These are phyloP conservation scores for Arenicola marina DNA, from an alignment of 2,888 invertebrate species.

Conservation along the genomic window DNA sequence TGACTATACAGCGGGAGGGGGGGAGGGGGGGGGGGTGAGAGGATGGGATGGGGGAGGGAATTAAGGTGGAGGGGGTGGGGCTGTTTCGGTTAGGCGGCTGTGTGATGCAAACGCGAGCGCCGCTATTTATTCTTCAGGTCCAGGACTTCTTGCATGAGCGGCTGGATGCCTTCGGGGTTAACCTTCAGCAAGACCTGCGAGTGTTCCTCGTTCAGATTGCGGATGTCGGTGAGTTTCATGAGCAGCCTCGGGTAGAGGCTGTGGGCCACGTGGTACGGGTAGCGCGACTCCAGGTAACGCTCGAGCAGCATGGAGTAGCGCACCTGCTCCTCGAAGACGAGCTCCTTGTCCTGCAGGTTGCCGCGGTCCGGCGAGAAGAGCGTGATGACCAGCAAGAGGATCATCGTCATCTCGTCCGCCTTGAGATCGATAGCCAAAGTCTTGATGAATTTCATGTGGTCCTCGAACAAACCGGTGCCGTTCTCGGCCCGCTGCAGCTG, in stretches of 20 bases:
- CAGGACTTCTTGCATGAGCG: constrained; percentile 92
- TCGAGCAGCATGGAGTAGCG: constrained; percentile 57
- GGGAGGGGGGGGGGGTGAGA: no score
- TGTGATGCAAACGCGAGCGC: no score
- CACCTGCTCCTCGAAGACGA: constrained; percentile 57
- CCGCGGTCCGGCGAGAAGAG: constrained; percentile 86
- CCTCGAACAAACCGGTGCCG: constrained; percentile 53
- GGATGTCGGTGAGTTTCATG: constrained; percentile 88
- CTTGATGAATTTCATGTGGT: constrained; percentile 60
- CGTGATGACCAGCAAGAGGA: constrained; percentile 89
- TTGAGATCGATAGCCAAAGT: constrained; percentile 79
- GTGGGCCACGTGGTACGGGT: constrained; percentile 43
- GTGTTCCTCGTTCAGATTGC: constrained; percentile 87
- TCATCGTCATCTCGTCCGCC: constrained; percentile 87
- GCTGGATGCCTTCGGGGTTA: constrained; percentile 90
- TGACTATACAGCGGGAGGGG: no score
- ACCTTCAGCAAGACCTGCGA: constrained; percentile 91
- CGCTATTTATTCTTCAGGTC: constrained; percentile 68
- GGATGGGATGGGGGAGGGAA: no score
- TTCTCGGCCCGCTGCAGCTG: constrained; percentile 74
- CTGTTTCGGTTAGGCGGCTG: no score
- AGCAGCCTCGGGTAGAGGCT: constrained; percentile 68
- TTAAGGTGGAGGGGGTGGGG: no score
- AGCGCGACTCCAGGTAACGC: constrained; percentile 56
- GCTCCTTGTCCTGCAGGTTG: constrained; percentile 66